phyloP scores from a whole-genome alignment of 2,797 vertebrate genomes.

The Paramormyrops hopkinsi region DNA sequence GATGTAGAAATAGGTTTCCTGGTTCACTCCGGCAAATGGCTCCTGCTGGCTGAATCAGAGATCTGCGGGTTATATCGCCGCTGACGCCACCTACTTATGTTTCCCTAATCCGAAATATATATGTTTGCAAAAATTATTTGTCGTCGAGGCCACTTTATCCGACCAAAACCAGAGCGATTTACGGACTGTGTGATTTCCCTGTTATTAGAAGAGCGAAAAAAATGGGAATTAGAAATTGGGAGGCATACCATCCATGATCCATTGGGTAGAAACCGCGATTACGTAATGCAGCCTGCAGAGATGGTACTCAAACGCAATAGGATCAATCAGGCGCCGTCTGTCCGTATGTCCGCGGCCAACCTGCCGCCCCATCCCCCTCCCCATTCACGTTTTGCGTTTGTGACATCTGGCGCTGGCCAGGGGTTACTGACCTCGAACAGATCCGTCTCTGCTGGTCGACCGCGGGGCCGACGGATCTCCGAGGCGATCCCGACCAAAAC shows the following conservation, averaged over 20 bases:
- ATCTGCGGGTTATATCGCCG: not conserved
- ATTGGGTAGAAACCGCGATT: not conserved
- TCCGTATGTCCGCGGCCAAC: not conserved
- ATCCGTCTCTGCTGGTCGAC: not conserved
- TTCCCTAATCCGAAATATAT: not conserved
- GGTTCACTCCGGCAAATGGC: slow-evolving; percentile 8
- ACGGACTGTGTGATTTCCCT: not conserved
- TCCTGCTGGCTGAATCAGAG: not conserved
- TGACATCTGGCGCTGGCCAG: not conserved
- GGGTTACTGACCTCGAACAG: not conserved
- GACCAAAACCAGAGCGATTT: not conserved
- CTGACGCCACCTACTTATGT: not conserved
- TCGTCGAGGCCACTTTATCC: not conserved
- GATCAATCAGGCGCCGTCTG: not conserved
- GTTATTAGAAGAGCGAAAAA: not conserved
- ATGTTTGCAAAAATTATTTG: not conserved
- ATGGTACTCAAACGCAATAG: not conserved
- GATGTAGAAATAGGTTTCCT: not conserved
- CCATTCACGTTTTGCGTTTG: not conserved
- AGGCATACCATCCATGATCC: not conserved
- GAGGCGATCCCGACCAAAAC: slow-evolving; percentile 11
- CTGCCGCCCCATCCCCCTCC: not conserved
- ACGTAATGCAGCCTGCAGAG: slow-evolving; percentile 1
- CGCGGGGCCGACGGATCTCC: not conserved
- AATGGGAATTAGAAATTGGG: not conserved